Evolutionary conservation across 1,140 invertebrate species (phyloP), one percentile per base, ranked within the genome.

Genomic region (Yoshiicerus persimilis): DNA sequence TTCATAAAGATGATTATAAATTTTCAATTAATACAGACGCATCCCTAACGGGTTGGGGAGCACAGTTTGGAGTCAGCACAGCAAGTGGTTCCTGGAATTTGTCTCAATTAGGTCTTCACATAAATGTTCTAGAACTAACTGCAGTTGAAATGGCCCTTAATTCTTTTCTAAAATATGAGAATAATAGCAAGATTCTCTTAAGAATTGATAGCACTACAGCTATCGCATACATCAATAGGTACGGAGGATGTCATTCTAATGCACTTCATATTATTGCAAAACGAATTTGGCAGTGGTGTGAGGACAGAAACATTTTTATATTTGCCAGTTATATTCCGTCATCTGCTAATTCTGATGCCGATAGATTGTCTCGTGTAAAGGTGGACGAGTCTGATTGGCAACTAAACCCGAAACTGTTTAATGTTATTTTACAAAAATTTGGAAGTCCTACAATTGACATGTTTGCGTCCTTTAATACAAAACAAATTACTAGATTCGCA

Each of bases 221-320:
- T 4, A 84, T 88, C 25, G 13, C 87, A 10, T 88, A 88, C 41
- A 86, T 88, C 20, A 88, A 88, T 47, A 86, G 32, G n/a, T 77
- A 70, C 4, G 87, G 87, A 11, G 87, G 87, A n/a, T 70, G 62
- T 36, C 30, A 66, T 20, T 86, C 87, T 5, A 2, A 10, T 4
- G 38, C 6, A 32, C 36, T 70, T 27, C 87, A 88, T 86, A 27
- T 6, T n/a, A 47, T 88, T 2, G 87, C 87, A 8, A 88, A 86
- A 47, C 4, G 5, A 6, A 77, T 88, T 39, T 88, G 38, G 34
- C n/a, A 38, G 38, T 86, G 80, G 38, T 70, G 62, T 32, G 66
- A 39, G 23, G 34, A 16, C 2, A 86, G 36, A 86, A 70, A 80
- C 30, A 80, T 86, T 23, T 8, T 4, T 10, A 27, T 88, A 4